phyloP scores from a whole-genome alignment of 2,113 vertebrate species.

The Fukomys damarensis region DNA sequence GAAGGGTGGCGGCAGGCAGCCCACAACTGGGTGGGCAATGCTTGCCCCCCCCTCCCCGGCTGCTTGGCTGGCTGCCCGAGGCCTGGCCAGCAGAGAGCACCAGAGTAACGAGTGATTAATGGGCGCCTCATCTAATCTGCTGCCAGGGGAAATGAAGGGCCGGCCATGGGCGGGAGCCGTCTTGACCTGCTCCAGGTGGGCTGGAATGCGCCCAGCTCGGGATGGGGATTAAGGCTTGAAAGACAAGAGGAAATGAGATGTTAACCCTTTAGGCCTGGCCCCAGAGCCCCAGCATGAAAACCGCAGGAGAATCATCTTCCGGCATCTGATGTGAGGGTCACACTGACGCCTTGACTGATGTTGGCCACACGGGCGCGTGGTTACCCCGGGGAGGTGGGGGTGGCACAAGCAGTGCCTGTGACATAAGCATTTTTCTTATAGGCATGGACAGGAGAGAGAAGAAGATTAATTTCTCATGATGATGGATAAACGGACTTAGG shows the following conservation, averaged over 20 bases:
- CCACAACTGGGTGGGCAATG: not conserved
- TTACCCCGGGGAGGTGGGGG: not conserved
- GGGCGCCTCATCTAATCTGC: constrained; percentile 78
- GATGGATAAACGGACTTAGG: not conserved
- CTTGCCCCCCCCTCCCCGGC: constrained; percentile 3
- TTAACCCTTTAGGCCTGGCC: constrained; percentile 81
- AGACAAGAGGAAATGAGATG: constrained; percentile 83
- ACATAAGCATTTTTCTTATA: constrained; percentile 33
- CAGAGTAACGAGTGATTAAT: constrained; percentile 77
- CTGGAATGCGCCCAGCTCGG: constrained; percentile 73
- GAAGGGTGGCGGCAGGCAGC: constrained; percentile 55
- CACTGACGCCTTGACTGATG: constrained; percentile 70
- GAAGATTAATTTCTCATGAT: constrained; percentile 39
- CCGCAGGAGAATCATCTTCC: constrained; percentile 32
- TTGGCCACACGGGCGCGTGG: not conserved
- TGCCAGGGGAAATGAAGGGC: constrained; percentile 80
- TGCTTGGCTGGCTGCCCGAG: constrained; percentile 67
- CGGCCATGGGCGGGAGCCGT: constrained; percentile 59
- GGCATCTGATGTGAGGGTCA: constrained; percentile 49
- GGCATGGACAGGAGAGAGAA: not conserved
- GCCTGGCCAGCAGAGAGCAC: constrained; percentile 71
- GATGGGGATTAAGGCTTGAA: constrained; percentile 79
- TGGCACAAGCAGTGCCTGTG: not conserved
- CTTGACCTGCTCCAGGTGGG: constrained; percentile 77
- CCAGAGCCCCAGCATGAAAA: constrained; percentile 64